A percentile compares a stretch with the other conserved stretches of the same genome.
Conservation (phyloP, 2,888 invertebrate species). For the Tuberolachnus salignus region DNA sequence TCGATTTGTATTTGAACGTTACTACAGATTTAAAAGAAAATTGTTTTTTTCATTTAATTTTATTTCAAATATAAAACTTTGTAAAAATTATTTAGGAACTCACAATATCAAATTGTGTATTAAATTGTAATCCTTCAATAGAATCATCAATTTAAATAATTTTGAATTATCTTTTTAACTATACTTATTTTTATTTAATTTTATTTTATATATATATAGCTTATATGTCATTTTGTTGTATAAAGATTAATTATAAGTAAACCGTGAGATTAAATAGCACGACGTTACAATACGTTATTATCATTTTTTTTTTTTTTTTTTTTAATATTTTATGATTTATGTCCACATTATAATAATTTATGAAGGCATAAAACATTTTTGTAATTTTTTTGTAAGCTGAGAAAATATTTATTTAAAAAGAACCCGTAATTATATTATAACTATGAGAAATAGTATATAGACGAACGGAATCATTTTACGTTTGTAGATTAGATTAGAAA, state of each 20-base stretch:
- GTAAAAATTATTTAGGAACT: too few species aligned
- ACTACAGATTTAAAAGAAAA: too few species aligned
- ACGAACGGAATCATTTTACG: neutral
- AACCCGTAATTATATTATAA: neutral
- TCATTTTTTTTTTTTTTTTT: too few species aligned
- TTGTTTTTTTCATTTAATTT: neutral
- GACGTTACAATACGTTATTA: too few species aligned
- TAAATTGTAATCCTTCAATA: too few species aligned
- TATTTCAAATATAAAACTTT: too few species aligned
- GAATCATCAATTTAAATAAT: too few species aligned
- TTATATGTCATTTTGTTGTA: neutral
- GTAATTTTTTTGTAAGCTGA: neutral
- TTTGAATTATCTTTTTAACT: too few species aligned
- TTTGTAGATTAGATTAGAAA: neutral
- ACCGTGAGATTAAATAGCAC: conserved; percentile 4
- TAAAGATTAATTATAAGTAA: neutral
- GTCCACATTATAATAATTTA: neutral
- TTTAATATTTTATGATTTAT: too few species aligned
- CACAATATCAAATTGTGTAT: too few species aligned
- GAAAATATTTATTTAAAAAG: neutral
- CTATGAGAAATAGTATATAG: neutral
- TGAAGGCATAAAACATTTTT: neutral
- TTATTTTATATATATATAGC: too few species aligned
- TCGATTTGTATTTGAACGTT: neutral
- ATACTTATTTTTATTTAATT: too few species aligned